Evolutionary conservation across 2,113 vertebrate genomes (phyloP), one percentile per base, ranked within the genome.

Genomic region (Cyanoliseus patagonus): DNA sequence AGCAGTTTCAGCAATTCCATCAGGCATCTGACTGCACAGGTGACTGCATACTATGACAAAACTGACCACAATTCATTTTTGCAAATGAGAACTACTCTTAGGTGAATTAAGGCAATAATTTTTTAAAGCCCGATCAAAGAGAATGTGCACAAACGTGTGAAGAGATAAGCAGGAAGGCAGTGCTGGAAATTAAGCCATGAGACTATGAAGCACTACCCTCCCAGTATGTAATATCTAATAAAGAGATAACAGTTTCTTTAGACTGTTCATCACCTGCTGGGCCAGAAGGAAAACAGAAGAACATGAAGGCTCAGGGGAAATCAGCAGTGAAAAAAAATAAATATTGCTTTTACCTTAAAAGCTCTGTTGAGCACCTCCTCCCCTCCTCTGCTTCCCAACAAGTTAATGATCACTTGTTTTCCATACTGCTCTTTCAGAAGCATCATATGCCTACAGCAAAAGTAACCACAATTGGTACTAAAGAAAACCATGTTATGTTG

Each of bases 361-460:
- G 98, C 98, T 76, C 98, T 97, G 96, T 98, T 98, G 90, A 98
- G 98, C 30, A 98, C 98, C 53, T 98, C 98, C 69, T 98, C 98
- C 41, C 98, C 98, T 49, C 98, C 98, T 97, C 98, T 97, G 95
- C 97, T 98, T 57, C 98, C 96, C 94, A 98, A 96, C 9, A 98
- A 97, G 95, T 98, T 98, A 94, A 98, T 97, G 2, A 98, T 98
- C 95, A 98, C 98, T 97, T 98, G 98, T 64, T 98, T 97, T 82
- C 98, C 98, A 63, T 98, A 98, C 33, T 98, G 98, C 91, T 98
- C 98, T 90, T 98, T 98, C 96, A 98, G 97, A 87, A 98, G 97
- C 59, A 98, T 97, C 98, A 98, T 98, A 89, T 98, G 98, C 95
- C 98, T 98, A 96, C 52, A 98, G 91, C 12, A 90, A 77, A 91